Evolutionary conservation across 2,797 vertebrate species (phyloP), one percentile per base, ranked within the genome.

Genomic region (Salarias fasciatus): DNA sequence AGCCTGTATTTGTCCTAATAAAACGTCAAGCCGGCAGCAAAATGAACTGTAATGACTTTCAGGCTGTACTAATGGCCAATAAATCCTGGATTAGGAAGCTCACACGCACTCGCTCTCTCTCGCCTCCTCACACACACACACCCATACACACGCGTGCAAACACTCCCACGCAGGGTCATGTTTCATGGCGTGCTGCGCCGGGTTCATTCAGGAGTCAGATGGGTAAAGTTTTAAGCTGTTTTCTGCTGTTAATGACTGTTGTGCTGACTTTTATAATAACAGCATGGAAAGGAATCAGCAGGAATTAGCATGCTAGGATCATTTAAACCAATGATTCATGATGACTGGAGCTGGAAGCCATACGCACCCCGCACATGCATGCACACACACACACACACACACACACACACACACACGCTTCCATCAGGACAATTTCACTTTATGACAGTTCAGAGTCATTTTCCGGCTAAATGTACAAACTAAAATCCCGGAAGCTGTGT

Each of bases 21-120:
- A 94, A 94, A 93, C 80, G 92, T 93, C 93, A 93, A 90, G 91
- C 92, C 90, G 69, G 89, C 85, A 92, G 92, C 92, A 93, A 89
- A 92, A 94, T 93, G 91, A 93, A 93, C 93, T 92, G 91, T 93
- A 94, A 94, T 94, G 92, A 93, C 93, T 93, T 93, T 94, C 90
- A 91, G 92, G 87, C 92, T 93, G 91, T 90, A 92, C 93, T 94
- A 94, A 94, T 94, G 93, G 92, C 89, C 91, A 93, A 94, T 94
- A 94, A 94, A 93, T 94, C 92, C 89, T 92, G 86, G 86, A 93
- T 92, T 92, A 91, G 87, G 87, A 90, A 83, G 88, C 80, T 86
- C 88, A 75, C 86, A 77, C 66, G 33, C 88, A 75, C 84, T 65
- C 83, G 41, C 69, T 61, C 68, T 49, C 64, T 41, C 72, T 61